These are phyloP conservation scores for Sipha maydis DNA, from an alignment of 2,888 invertebrate genomes.

Conservation along the genomic window DNA sequence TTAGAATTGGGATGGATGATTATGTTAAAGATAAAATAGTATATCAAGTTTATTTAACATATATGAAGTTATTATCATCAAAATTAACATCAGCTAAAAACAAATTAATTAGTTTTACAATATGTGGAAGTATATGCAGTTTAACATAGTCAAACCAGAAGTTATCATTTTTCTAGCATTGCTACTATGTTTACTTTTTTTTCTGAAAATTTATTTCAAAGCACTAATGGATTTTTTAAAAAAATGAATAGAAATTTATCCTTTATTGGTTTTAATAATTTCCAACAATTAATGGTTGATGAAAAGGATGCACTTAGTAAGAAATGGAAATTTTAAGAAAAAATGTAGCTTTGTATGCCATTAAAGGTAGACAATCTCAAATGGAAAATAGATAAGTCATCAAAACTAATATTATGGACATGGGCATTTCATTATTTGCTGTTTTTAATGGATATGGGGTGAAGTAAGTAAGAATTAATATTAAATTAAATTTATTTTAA, in stretches of 20 bases:
- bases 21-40: conserved; percentile 88
- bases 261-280: conserved; percentile 76
- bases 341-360: conserved; percentile 86
- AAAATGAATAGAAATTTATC: conserved; percentile 71
- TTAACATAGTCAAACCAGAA: conserved; percentile 84
- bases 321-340: conserved; percentile 83
- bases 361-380: conserved; percentile 87
- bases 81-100: conserved; percentile 82
- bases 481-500: background rate
- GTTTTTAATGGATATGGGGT: conserved; percentile 97
- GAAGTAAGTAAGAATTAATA: conserved; percentile 71
- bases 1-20: conserved; percentile 79
- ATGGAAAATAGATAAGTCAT: conserved; percentile 96
- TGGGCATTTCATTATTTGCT: conserved; percentile 88
- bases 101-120: conserved; percentile 77
- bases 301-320: conserved; percentile 69
- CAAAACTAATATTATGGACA: conserved; percentile 84
- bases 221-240: conserved; percentile 68
- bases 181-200: conserved; percentile 80
- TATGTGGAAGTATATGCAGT: conserved; percentile 81
- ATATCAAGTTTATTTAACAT: conserved; percentile 87
- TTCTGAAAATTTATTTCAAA: conserved; percentile 84
- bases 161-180: conserved; percentile 78
- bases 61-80: conserved; percentile 82
- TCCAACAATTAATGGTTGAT: conserved; percentile 69